Evolutionary conservation across 2,113 vertebrate species (phyloP), one percentile per base, ranked within the genome.

Genomic region (Trichomycterus rosablanca): DNA sequence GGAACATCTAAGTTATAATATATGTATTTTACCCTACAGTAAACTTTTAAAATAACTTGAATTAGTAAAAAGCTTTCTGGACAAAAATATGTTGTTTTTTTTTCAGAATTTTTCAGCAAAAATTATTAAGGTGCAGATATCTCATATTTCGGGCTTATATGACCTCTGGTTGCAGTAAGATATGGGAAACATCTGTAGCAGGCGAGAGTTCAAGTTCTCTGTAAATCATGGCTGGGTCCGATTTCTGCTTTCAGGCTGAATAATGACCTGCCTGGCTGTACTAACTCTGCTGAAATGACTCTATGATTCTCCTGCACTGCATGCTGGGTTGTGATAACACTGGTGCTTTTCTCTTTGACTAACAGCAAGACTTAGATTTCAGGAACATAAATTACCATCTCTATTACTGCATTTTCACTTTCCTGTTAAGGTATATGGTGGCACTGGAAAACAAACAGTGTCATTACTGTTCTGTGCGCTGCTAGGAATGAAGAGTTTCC

Each of bases 161-260:
- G 10, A 44, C 22, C 39, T 16, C 11, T 77, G 80, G 78, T 79
- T 76, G 73, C 70, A 58, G 57, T 68, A 56, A 56, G 53, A 76
- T 76, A 83, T 78, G 72, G 65, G 67, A 80, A 80, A 76, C 83
- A 78, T 83, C 81, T 12, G 78, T 23, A 49, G 44, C 11, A 34
- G 24, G 19, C 37, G 69, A 68, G 73, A 67, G 64, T 54, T 42
- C 63, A 71, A 63, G 66, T 30, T 37, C 43, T 72, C 30, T 34
- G 28, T 62, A 66, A 67, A 72, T 72, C 76, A 63, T 66, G 32
- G 16, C 40, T 23, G 56, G 42, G 43, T 60, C 26, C 15, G 52
- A 39, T 66, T 71, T 58, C 55, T 54, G 55, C 40, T 53, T 53
- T 53, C 22, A 7, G 35, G 24, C 51, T 60, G 60, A 70, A 53